Percentiles rank a stretch among this genome's conserved stretches.
Evolutionary conservation across 1,140 invertebrate genomes (phyloP).

Genomic region (Eufriesea mexicana): DNA sequence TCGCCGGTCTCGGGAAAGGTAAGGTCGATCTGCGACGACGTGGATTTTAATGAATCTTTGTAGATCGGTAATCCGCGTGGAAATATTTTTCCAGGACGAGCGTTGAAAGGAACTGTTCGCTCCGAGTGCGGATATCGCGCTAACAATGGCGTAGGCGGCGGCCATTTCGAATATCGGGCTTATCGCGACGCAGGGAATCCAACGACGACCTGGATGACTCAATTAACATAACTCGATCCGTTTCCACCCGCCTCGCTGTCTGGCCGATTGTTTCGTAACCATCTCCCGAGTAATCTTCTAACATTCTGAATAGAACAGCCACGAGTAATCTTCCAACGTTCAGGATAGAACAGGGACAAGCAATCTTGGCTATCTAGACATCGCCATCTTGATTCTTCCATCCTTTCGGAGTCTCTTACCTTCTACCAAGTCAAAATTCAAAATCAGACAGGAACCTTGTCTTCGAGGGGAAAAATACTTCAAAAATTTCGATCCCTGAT

Average conservation of each 20-base stretch:
- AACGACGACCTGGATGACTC: not conserved
- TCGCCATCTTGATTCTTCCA: too few species aligned
- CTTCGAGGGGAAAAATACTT: too few species aligned
- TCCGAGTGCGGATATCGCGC: not conserved
- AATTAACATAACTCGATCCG: not conserved
- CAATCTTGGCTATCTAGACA: too few species aligned
- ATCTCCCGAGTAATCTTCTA: not conserved
- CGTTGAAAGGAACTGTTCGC: not conserved
- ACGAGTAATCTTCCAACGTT: not conserved
- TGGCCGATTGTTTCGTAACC: not conserved
- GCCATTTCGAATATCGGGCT: not conserved
- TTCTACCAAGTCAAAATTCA: too few species aligned
- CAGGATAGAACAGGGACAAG: too few species aligned
- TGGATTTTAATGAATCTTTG: not conserved
- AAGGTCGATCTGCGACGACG: not conserved
- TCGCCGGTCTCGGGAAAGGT: not conserved
- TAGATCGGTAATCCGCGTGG: not conserved
- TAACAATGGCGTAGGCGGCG: not conserved
- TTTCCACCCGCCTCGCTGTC: not conserved
- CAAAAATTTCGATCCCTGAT: too few species aligned
- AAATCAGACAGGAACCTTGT: too few species aligned
- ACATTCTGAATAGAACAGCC: not conserved
- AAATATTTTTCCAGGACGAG: not conserved
- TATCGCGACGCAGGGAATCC: not conserved
- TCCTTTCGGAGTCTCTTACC: too few species aligned